Evolutionary conservation across 2,797 vertebrate genomes (phyloP), one percentile per base, ranked within the genome.

Genomic region (Danio albolineatus): DNA sequence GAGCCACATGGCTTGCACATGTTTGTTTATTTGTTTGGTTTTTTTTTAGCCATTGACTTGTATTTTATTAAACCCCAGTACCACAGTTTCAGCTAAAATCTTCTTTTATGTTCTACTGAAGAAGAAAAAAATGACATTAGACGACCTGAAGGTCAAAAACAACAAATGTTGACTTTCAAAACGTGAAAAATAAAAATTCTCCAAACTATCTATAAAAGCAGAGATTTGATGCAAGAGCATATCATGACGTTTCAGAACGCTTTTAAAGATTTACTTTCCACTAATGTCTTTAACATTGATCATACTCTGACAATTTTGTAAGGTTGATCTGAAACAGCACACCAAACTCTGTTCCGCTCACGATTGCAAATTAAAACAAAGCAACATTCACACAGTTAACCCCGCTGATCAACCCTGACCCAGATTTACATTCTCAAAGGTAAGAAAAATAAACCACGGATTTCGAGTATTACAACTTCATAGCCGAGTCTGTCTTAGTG

Each of bases 401-500:
- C 76, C 54, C n/a, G 12, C 54, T 51, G 43, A 60, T 28, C 53
- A 69, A 59, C 64, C 43, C 17, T 78, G 66, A 61, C 56, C 44
- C 13, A 39, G n/a, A 61, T 70, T 67, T 70, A 78, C 76, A 43
- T 70, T 70, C 76, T 70, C 44, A 43, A 59, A 70, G 14, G 17
- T 41, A 78, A 71, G 21, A 78, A 61, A 70, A 78, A 69, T 76
- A 64, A 62, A 71, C 46, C 43, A 9, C 1, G 2, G 28, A n/a
- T 60, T 78, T 54, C 51, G 62, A 73, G 67, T 65, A 39, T 78
- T 16, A 51, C 70, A n/a, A 48, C 48, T 54, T 28, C 8, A n/a
- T 36, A 61, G 76, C 17, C 17, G 59, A 65, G 53, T 80, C 77
- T 84, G 65, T 89, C 84, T 88, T 89, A 88, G 85, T 78, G 71